Conservation (phyloP, 1,140 invertebrate genomes). For the Trichomalopsis sarcophagae region DNA sequence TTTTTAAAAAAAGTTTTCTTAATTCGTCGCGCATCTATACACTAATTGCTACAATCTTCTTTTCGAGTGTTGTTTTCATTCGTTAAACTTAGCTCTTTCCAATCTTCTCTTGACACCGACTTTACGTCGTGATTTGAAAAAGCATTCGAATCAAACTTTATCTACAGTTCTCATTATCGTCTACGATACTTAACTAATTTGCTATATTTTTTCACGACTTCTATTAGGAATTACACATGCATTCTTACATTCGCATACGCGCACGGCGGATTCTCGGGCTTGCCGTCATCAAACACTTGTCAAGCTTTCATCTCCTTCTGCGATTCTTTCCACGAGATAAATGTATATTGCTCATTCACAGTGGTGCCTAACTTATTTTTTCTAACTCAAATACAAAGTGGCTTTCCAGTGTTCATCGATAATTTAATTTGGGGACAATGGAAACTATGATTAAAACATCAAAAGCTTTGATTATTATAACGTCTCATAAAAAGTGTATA, state of each 20-base stretch:
- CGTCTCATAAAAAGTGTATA: background rate
- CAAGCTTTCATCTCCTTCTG: background rate
- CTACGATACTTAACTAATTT: conserved; percentile 23
- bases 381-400: background rate
- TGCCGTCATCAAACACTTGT: background rate
- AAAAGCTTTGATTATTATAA: too few species aligned
- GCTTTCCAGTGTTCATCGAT: background rate
- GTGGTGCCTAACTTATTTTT: background rate
- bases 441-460: too few species aligned
- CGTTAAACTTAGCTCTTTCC: background rate
- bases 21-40: conserved; percentile 12
- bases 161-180: conserved; percentile 28
- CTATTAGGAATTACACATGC: conserved; percentile 37
- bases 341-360: background rate
- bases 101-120: background rate
- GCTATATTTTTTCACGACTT: background rate
- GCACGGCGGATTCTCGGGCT: background rate
- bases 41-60: background rate
- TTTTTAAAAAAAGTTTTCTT: background rate
- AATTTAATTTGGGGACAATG: background rate
- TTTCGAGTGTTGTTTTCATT: background rate
- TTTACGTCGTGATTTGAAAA: background rate
- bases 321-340: background rate
- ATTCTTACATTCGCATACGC: background rate
- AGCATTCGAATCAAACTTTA: conserved; percentile 14